These are phyloP conservation scores for Zaprionus vittiger DNA, from an alignment of 1,140 invertebrate genomes.

Conservation along the genomic window DNA sequence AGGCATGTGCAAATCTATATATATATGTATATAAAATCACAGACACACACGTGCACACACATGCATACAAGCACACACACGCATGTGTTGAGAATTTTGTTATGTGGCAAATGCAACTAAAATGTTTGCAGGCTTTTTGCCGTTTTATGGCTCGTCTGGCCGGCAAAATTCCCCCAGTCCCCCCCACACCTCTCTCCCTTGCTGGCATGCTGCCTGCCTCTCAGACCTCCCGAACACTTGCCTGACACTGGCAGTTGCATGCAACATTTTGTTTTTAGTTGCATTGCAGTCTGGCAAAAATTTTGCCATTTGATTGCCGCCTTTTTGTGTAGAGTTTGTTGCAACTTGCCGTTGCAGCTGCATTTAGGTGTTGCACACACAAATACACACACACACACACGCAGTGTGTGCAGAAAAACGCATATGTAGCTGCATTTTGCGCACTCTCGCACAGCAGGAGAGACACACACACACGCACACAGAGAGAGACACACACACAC, in stretches of 20 bases:
- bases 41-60: slow-evolving; percentile 33
- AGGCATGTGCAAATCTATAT: slow-evolving; percentile 2
- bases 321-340: slow-evolving; percentile 80
- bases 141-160: slow-evolving; percentile 67
- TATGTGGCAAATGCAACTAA: slow-evolving; percentile 82
- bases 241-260: slow-evolving; percentile 32
- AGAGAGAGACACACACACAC: slow-evolving; percentile 1
- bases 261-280: slow-evolving; percentile 57
- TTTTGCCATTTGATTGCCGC: slow-evolving; percentile 79
- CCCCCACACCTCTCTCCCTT: background rate
- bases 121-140: slow-evolving; percentile 78
- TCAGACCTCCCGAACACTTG: slow-evolving; percentile 5
- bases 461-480: slow-evolving; percentile 19
- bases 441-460: slow-evolving; percentile 39
- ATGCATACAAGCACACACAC: background rate
- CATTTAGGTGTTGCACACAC: slow-evolving; percentile 69
- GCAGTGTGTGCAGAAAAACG: slow-evolving; percentile 62
- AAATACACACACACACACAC: slow-evolving; percentile 20
- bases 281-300: slow-evolving; percentile 73
- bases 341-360: slow-evolving; percentile 57
- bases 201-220: background rate
- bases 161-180: slow-evolving; percentile 1
- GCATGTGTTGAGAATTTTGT: slow-evolving; percentile 25
- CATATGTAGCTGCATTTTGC: slow-evolving; percentile 57
- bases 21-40: background rate